Evolutionary conservation across 2,888 invertebrate genomes (phyloP), one percentile per base, ranked within the genome.

Genomic region (Melolontha melolontha): DNA sequence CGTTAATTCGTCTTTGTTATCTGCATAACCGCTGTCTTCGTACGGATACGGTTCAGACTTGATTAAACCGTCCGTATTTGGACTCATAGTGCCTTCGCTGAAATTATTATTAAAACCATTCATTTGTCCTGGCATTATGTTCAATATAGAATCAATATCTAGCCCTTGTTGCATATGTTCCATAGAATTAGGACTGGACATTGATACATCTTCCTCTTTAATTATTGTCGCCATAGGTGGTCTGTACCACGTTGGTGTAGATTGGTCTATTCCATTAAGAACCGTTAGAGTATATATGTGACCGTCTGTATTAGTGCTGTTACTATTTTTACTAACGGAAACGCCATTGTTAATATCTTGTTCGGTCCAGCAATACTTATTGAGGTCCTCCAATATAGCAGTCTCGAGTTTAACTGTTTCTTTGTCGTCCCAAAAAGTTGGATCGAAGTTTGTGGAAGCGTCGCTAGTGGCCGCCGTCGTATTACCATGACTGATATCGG

Each of bases 221-320:
- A 82, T 91, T 22, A 79, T 77, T 86, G 87, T 90, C 88, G 70
- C 89, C 86, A 82, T 87, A 86, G 78, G 91, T 85, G 82, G 86
- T 84, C 76, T 86, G 82, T 80, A 86, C 85, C 81, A 86, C 71
- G 77, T 83, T 70, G 77, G 81, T 11, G 59, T 29, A 66, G 75
- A 79, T 80, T 79, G 86, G 82, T 82, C 86, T 75, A 91, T 90
- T 75, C 92, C 92, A 83, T 94, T 94, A 79, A 95, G 88, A 80
- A 94, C 94, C 78, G 94, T 94, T 72, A 95, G 84, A 67, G 94
- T 94, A 82, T 94, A 94, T 79, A 94, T 94, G 81, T 91, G 90
- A 73, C 92, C 92, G 77, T 92, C 92, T n/a, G 91, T 91, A 78
- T 90, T 91, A 70, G 85, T 85, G 71, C 85, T 85, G 70, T 70